These are phyloP conservation scores for Regulus satrapa DNA, from an alignment of 2,113 vertebrate species.

Conservation along the genomic window DNA sequence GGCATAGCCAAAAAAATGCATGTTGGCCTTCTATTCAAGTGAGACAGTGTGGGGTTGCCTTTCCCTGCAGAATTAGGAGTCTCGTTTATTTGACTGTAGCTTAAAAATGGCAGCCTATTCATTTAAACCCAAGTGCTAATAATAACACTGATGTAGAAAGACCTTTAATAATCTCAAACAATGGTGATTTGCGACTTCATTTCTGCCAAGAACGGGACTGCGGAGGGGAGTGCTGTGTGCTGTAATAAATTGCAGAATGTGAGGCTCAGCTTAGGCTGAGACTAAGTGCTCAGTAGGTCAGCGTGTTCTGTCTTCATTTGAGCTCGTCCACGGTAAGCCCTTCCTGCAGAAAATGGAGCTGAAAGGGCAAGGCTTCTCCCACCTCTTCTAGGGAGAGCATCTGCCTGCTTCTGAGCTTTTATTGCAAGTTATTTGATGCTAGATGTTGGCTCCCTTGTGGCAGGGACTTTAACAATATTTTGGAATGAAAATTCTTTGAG, in stretches of 20 bases:
- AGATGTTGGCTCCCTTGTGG: neutral
- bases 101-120: conserved; percentile 28
- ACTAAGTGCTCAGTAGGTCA: neutral
- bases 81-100: neutral
- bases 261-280: neutral
- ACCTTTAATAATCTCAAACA: conserved; percentile 37
- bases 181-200: conserved; percentile 23
- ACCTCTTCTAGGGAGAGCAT: neutral
- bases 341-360: neutral
- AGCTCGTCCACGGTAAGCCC: neutral
- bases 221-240: neutral
- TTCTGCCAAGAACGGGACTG: neutral
- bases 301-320: neutral
- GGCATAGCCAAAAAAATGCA: conserved; percentile 1
- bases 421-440: neutral
- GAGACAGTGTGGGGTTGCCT: conserved; percentile 31
- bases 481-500: neutral
- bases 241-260: neutral
- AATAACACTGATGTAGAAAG: conserved; percentile 23
- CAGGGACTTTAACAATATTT: neutral
- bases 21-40: conserved; percentile 6
- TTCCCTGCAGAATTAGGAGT: conserved; percentile 9
- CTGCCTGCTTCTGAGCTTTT: neutral
- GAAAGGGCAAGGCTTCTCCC: neutral
- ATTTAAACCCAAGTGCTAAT: conserved; percentile 15